Percentiles rank a stretch among this genome's conserved stretches.
Evolutionary conservation across 1,140 invertebrate species (phyloP).

Genomic region (Drosophila arizonae): DNA sequence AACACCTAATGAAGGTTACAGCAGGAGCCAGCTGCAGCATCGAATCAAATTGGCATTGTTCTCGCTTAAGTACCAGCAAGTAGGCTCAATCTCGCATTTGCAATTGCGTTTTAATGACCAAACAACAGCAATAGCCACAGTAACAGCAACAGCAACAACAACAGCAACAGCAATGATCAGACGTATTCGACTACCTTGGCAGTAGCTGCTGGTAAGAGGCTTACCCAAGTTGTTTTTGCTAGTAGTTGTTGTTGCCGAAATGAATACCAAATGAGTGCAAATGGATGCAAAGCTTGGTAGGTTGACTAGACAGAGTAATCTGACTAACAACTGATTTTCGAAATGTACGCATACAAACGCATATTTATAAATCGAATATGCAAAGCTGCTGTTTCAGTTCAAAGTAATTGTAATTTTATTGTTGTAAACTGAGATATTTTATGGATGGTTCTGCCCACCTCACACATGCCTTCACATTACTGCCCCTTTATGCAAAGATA

Average conservation of each 20-base stretch:
- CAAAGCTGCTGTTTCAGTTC: constrained; percentile 24
- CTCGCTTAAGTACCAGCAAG: constrained; percentile 44
- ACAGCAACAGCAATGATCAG: background rate
- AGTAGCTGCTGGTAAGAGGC: constrained; percentile 49
- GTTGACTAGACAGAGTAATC: background rate
- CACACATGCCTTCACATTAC: background rate
- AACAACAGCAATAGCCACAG: constrained; percentile 1
- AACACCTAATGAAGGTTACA: too few species aligned
- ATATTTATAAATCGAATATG: constrained; percentile 5
- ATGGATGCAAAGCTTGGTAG: constrained; percentile 25
- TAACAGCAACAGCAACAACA: constrained; percentile 5
- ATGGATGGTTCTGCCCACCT: background rate
- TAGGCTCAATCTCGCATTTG: constrained; percentile 53
- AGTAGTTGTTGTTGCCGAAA: constrained; percentile 25
- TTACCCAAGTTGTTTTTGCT: constrained; percentile 39
- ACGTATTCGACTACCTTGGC: constrained; percentile 7
- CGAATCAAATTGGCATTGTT: background rate
- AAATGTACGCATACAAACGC: background rate
- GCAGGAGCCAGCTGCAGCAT: too few species aligned
- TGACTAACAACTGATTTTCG: background rate
- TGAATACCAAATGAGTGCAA: constrained; percentile 28
- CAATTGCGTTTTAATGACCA: constrained; percentile 56
- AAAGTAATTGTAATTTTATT: constrained; percentile 29
- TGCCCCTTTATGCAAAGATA: too few species aligned
- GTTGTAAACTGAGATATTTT: background rate